Evolutionary conservation across 2,888 invertebrate species (phyloP).

Genomic region (Apamea crenata): DNA sequence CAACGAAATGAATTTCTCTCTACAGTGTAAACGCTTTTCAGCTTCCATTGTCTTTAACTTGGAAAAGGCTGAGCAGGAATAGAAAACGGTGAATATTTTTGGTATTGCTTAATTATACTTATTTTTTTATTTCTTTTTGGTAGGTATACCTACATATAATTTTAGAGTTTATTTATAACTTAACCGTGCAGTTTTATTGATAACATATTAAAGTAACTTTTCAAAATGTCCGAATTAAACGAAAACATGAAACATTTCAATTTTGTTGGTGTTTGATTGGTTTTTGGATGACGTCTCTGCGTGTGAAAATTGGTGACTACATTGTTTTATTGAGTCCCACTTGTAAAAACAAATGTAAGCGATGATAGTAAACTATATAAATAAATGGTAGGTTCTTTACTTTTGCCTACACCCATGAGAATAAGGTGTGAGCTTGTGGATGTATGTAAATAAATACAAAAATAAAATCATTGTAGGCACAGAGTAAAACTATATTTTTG

Average conservation of each 20-base stretch:
- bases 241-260: too few species aligned
- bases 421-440: too few species aligned
- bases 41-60: conserved; percentile 71
- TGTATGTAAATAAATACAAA: too few species aligned
- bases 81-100: not conserved
- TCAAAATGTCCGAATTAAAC: too few species aligned
- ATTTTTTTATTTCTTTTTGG: not conserved
- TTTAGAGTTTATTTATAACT: too few species aligned
- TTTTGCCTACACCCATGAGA: too few species aligned
- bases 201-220: too few species aligned
- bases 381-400: too few species aligned
- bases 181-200: too few species aligned
- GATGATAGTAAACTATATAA: too few species aligned
- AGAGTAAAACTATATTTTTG: not conserved
- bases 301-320: not conserved
- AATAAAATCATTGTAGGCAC: not conserved
- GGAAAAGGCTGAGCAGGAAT: conserved; percentile 44
- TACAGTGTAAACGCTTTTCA: conserved; percentile 69
- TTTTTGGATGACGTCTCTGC: not conserved
- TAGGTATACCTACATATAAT: too few species aligned
- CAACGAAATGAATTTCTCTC: conserved; percentile 73
- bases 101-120: not conserved
- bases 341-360: not conserved
- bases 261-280: too few species aligned
- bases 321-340: not conserved